Evolutionary conservation across 1,140 invertebrate genomes (phyloP).

Genomic region (Potamilus streckersoni): DNA sequence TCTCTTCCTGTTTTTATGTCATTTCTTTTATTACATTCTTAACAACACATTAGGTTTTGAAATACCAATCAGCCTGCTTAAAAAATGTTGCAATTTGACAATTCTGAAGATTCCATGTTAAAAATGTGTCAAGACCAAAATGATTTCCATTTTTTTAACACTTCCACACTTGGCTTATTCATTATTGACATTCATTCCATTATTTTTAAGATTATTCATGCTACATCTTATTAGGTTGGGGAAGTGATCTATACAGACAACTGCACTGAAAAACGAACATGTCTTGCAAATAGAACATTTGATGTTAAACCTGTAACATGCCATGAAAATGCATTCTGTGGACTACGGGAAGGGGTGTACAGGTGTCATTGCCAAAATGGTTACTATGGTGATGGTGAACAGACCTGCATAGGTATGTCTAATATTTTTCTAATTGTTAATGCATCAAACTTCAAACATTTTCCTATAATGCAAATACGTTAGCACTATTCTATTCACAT

Average conservation of each 20-base stretch:
- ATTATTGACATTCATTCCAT: not conserved
- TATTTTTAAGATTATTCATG: not conserved
- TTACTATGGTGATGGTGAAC: constrained; percentile 14
- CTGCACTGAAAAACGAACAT: not conserved
- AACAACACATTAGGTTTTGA: too few relatives aligned
- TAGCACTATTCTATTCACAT: not conserved
- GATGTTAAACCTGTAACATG: not conserved
- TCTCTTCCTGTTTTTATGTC: too few relatives aligned
- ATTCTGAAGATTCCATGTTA: too few relatives aligned
- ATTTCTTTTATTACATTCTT: too few relatives aligned
- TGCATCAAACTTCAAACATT: not conserved
- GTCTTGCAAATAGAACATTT: not conserved
- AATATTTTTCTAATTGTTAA: not conserved
- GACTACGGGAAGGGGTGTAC: constrained; percentile 5
- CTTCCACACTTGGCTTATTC: not conserved
- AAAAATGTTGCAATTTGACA: too few relatives aligned
- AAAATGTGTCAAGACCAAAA: not conserved
- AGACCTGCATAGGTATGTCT: constrained; percentile 6
- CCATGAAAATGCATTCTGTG: constrained; percentile 9
- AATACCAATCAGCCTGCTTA: too few relatives aligned
- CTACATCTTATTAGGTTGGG: constrained; percentile 4
- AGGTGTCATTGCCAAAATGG: constrained; percentile 16
- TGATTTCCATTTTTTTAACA: not conserved
- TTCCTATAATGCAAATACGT: not conserved
- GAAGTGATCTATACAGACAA: not conserved